These are phyloP conservation scores for Leptocoma aspasia DNA, from an alignment of 2,113 vertebrate species.

Conservation along the genomic window DNA sequence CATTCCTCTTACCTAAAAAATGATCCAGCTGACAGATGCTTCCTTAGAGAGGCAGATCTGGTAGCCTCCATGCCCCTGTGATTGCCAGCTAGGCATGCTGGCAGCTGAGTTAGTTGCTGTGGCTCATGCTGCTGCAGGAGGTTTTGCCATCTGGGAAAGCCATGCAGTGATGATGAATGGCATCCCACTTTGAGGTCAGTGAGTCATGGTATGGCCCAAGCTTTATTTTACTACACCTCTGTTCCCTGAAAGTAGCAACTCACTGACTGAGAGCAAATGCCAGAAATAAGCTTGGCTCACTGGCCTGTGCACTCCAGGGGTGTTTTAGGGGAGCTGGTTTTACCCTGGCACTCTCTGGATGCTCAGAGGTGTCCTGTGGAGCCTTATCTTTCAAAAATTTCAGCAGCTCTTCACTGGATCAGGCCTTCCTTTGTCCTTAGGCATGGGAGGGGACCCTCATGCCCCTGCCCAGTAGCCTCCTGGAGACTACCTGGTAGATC, in stretches of 20 bases:
- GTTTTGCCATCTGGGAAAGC: background rate
- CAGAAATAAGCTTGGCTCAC: background rate
- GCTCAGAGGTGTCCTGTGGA: background rate
- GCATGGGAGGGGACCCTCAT: background rate
- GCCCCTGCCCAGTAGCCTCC: background rate
- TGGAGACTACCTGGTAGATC: background rate
- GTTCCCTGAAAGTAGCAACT: background rate
- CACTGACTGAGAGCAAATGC: background rate
- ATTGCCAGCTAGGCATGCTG: background rate
- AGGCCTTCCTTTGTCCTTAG: background rate
- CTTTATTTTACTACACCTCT: background rate
- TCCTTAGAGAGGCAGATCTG: background rate
- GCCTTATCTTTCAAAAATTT: background rate
- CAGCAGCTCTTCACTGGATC: background rate
- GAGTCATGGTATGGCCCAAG: background rate
- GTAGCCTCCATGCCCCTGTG: background rate
- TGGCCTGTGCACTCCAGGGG: background rate
- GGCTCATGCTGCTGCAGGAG: fast-evolving
- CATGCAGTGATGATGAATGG: background rate
- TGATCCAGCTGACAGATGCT: background rate
- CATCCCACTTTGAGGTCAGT: background rate
- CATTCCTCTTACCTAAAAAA: background rate
- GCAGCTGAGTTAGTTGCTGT: background rate
- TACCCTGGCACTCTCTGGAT: background rate
- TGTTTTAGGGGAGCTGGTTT: background rate